Percentiles rank a stretch among this genome's conserved stretches.
phyloP scores from a whole-genome alignment of 2,888 invertebrate species.

The Cantharis lateralis region DNA sequence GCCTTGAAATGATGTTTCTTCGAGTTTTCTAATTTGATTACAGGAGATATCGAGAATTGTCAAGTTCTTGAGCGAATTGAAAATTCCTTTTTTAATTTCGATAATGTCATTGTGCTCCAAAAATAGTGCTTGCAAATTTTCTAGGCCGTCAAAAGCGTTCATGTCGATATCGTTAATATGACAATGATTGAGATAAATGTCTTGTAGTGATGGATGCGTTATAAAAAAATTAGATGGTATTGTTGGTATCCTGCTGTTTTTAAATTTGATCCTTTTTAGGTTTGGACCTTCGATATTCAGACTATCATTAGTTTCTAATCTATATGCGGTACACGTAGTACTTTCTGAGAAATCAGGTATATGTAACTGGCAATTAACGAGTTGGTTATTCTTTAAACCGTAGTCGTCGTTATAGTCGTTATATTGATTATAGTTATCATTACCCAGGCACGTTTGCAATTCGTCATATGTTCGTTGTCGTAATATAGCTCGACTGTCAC shows the following conservation, averaged over 20 bases:
- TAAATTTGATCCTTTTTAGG: not conserved
- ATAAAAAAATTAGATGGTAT: not conserved
- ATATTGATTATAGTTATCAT: not conserved
- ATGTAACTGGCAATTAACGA: not conserved
- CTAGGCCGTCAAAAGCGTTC: conserved; percentile 45
- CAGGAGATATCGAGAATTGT: conserved; percentile 40
- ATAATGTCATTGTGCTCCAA: conserved; percentile 43
- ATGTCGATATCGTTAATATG: conserved; percentile 41
- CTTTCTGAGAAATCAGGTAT: not conserved
- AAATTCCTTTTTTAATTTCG: conserved; percentile 31
- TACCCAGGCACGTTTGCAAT: not conserved
- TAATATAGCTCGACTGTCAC: not conserved
- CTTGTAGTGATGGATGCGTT: not conserved
- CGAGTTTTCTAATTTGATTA: conserved; percentile 40
- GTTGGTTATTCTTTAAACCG: not conserved
- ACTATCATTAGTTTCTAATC: not conserved
- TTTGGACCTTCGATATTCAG: not conserved
- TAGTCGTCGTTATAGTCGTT: not conserved
- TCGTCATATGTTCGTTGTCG: not conserved
- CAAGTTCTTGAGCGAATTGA: conserved; percentile 37
- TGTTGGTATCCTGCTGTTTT: not conserved
- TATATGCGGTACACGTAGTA: not conserved
- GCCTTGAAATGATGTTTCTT: conserved; percentile 33
- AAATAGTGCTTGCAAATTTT: conserved; percentile 39
- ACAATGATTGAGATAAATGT: not conserved